Base-by-base conservation (phyloP, 2,113 vertebrate species). In the Odocoileus hemionus region DNA sequence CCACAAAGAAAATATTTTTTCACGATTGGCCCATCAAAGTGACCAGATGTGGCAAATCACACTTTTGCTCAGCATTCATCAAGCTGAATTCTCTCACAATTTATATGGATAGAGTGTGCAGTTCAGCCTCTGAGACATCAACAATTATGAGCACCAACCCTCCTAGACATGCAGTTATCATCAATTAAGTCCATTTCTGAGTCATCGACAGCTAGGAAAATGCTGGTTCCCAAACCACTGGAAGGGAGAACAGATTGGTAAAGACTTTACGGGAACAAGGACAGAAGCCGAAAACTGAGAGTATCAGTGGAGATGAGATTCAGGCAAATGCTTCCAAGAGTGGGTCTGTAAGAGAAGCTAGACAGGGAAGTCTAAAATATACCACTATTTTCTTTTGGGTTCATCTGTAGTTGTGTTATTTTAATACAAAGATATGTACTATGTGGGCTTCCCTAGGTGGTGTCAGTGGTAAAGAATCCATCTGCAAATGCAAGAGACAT, bases 1-100 rank as follows among this genome's bases (percentile, higher is more conserved):
- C 23, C 28, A 8, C 15, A 80, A 80, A 76, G 33, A 54, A 96
- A 90, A 88, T 33, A 78, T 33, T 88, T 74, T 79, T 30, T 76
- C 25, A 61, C 50, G 82, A 89, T 26, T 52, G 50, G 57, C 21
- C 25, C 84, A 67, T 60, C 26, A 76, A 28, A 80, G 64, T 74
- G 7, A 11, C n/a, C 64, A 70, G 87, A 67, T 36, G 57, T 5
- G 26, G 45, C 2, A 1, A 79, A 52, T 83, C 55, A 25, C 9
- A 39, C 21, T 21, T 92, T 95, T 74, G 76, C 26, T 61, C 55
- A 47, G 76, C 54, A 43, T 76, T 92, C 76, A 54, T 45, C 76
- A 88, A 76, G 30, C 45, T 3, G 7, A 79, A 86, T 54, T 87
- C 6, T 61, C 94, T 52, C 70, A 39, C 12, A 57, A 30, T 74